phyloP scores from a whole-genome alignment of 1,140 invertebrate species.

The Cotesia chilonis region DNA sequence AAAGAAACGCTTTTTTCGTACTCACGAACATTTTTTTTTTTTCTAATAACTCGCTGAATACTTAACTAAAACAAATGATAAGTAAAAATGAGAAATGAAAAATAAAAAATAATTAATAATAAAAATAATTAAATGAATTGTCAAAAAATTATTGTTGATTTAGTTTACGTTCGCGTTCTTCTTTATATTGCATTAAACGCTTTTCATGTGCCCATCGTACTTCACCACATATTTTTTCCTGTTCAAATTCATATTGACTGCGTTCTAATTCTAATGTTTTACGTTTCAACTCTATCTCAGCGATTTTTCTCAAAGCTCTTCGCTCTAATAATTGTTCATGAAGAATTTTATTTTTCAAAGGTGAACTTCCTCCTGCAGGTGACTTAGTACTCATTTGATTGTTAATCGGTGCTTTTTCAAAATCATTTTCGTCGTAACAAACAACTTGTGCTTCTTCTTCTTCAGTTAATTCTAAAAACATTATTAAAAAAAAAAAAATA shows the following conservation, averaged over 20 bases:
- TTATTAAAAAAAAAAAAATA: neutral
- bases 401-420: too few species aligned
- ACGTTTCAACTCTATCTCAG: constrained; percentile 53
- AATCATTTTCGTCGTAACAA: too few species aligned
- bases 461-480: neutral
- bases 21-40: constrained; percentile 16
- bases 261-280: constrained; percentile 55
- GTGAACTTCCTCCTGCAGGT: constrained; percentile 34
- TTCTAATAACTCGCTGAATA: constrained; percentile 1
- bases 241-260: constrained; percentile 54
- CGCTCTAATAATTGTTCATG: constrained; percentile 53
- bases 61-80: neutral
- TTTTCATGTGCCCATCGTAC: constrained; percentile 51
- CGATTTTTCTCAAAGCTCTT: constrained; percentile 46
- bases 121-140: neutral
- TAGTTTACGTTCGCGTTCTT: constrained; percentile 50
- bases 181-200: constrained; percentile 55
- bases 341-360: constrained; percentile 53
- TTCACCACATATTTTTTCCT: constrained; percentile 52
- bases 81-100: neutral
- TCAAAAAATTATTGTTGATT: constrained; percentile 36
- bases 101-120: neutral
- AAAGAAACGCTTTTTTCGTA: constrained; percentile 39
- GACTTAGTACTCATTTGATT: too few species aligned
- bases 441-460: too few species aligned